Base-by-base conservation (phyloP, 2,797 vertebrate species). In the Melanotaenia parkinsoni region DNA sequence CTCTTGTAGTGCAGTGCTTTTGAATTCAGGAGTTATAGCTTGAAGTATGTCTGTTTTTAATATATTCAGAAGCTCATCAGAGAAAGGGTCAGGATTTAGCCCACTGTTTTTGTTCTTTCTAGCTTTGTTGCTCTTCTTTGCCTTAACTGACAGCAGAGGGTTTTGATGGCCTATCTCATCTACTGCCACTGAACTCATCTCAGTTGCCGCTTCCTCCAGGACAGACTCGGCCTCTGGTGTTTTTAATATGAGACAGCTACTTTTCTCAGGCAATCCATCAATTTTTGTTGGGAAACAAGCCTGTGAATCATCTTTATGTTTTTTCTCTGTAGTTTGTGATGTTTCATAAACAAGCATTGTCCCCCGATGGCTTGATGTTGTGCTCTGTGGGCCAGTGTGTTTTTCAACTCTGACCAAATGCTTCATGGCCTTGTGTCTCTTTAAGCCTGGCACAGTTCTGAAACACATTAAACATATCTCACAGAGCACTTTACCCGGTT, bases 401-500 rank as follows among this genome's bases (percentile, higher is more conserved):
- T 92, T 84, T 5, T 94, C 59, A 0, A 84, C 81, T 80, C 83
- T 94, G 47, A 91, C 84, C 70, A 91, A 92, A 74, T 99, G 98
- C 73, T 98, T 99, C 92, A 97, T 95, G 77, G 97, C 96, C 90
- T 96, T 97, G 87, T 99, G 98, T 87, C 97, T 95, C 84, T 96
- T 97, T 87, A 99, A 93, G 58, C 98, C 98, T 0, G 96, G 96
- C 80, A 95, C 87, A 30, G 97, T 98, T 59, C 95, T 93, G 84
- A 99, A 99, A 83, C 94, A 94, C 86, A 96, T 93, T 3, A 93
- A 92, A 69, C 98, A 99, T 83, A 98, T 93, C 81, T 98, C 96
- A 3, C 98, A 99, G 57, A 95, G 94, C 67, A 86, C 91, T 89
- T 85, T 95, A 50, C 53, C 89, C 89, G 86, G 92, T 85, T 86